Percentiles rank a stretch among this genome's conserved stretches.
phyloP scores from a whole-genome alignment of 2,888 invertebrate genomes.

The Macropis europaea region DNA sequence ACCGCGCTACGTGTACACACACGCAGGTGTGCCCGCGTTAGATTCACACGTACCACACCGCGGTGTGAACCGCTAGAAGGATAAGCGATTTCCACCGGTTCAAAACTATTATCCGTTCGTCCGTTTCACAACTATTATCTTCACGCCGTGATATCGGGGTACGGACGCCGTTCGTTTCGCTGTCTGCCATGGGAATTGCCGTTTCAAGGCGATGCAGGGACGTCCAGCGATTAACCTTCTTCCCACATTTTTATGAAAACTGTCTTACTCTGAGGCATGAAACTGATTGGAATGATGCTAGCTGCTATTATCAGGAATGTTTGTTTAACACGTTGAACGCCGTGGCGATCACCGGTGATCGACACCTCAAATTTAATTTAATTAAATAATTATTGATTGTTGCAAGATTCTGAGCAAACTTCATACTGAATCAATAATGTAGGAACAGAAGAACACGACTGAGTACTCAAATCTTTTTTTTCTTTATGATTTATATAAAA shows the following conservation, averaged over 20 bases:
- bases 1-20: slow-evolving; percentile 29
- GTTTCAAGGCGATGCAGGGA: slow-evolving; percentile 18
- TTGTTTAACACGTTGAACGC: no score
- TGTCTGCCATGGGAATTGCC: slow-evolving; percentile 49
- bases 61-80: slow-evolving; percentile 35
- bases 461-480: no score
- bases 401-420: no score
- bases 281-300: no score
- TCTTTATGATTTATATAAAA: no score
- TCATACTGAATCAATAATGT: no score
- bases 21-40: slow-evolving; percentile 46
- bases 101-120: slow-evolving; percentile 46
- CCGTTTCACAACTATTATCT: slow-evolving; percentile 48
- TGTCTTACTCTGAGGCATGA: no score
- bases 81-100: slow-evolving; percentile 43
- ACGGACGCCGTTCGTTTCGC: slow-evolving; percentile 5
- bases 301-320: no score
- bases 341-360: no score
- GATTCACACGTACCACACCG: slow-evolving; percentile 44
- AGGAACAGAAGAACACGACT: no score
- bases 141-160: slow-evolving; percentile 32
- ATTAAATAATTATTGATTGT: no score
- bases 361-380: no score
- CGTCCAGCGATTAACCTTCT: not conserved
- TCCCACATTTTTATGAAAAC: not conserved